phyloP scores from a whole-genome alignment of 2,113 vertebrate species.

The Catharus minimus region DNA sequence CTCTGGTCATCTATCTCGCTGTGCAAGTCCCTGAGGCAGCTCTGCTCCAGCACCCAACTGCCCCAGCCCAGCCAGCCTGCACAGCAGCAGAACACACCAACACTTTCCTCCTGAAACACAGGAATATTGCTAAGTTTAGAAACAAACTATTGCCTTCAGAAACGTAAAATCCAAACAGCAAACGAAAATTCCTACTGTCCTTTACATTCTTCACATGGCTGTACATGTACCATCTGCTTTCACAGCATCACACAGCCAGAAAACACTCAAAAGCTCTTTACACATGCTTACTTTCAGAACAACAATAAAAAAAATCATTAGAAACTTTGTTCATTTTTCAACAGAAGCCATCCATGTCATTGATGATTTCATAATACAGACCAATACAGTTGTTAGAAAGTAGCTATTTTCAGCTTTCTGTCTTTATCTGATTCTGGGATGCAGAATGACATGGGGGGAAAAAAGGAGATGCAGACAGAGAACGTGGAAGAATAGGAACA shows the following conservation, averaged over 20 bases:
- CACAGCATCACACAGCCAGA: neutral
- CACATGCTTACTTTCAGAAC: neutral
- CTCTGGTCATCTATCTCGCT: rapidly evolving
- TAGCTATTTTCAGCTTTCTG: neutral
- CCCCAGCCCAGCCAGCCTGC: rapidly evolving
- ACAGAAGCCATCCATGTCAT: neutral
- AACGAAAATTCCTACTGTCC: neutral
- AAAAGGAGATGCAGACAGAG: neutral
- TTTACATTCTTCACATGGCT: neutral
- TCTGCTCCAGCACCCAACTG: neutral
- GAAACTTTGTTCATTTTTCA: neutral
- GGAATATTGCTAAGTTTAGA: neutral
- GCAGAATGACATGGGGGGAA: neutral
- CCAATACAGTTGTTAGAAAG: neutral
- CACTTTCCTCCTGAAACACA: neutral
- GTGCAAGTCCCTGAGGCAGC: neutral
- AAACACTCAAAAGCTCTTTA: neutral
- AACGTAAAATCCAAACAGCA: neutral
- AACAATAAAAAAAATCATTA: neutral
- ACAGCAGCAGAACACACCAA: neutral
- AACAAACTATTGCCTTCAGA: neutral
- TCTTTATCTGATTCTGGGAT: neutral
- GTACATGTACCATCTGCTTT: neutral
- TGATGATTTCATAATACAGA: neutral
- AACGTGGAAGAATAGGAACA: neutral